Conservation (phyloP, 2,113 vertebrate species). For the Peromyscus californicus region DNA sequence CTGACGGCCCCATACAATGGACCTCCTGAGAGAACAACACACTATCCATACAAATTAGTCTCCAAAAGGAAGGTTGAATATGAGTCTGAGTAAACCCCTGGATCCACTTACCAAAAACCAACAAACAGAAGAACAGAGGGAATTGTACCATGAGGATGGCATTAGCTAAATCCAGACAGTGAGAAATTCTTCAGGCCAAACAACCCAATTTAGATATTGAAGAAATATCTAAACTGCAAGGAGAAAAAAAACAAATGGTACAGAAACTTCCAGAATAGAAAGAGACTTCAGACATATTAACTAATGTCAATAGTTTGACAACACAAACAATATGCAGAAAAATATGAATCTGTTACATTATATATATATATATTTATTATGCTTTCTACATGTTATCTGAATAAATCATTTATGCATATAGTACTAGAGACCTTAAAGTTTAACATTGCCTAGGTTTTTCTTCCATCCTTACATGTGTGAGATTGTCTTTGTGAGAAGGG, state of each 20-base stretch:
- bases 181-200: not conserved
- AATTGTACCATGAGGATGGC: not conserved
- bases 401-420: not conserved
- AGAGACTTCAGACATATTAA: not conserved
- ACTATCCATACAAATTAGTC: not conserved
- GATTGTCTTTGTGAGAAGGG: not conserved
- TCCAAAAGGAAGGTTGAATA: not conserved
- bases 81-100: not conserved
- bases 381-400: not conserved
- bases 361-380: not conserved
- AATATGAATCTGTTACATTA: not conserved
- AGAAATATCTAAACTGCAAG: not conserved
- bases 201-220: not conserved
- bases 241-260: not conserved
- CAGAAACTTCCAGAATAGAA: not conserved
- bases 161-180: not conserved
- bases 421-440: not conserved
- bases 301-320: not conserved
- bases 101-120: not conserved
- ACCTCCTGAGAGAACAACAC: not conserved
- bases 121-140: not conserved
- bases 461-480: not conserved
- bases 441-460: not conserved
- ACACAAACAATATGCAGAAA: constrained; percentile 13
- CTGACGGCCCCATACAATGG: not conserved